These are phyloP conservation scores for Holcopasites calliopsidis DNA, from an alignment of 1,140 invertebrate species.

Conservation along the genomic window DNA sequence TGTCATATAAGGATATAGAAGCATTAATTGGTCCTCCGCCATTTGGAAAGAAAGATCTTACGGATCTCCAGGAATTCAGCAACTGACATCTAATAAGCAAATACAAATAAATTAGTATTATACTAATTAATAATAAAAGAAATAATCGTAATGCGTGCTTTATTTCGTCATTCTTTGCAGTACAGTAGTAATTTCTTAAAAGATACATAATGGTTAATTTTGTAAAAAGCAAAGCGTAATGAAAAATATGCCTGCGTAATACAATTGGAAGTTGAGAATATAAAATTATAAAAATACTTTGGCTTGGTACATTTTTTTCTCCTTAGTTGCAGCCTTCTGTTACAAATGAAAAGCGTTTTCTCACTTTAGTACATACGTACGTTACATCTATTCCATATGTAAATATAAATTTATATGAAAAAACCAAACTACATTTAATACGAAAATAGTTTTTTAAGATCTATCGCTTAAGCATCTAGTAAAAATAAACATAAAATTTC, in stretches of 20 bases:
- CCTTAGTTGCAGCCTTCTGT: background rate
- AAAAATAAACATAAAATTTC: background rate
- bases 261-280: conserved; percentile 11
- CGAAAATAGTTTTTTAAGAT: conserved; percentile 45
- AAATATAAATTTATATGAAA: conserved; percentile 7
- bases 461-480: background rate
- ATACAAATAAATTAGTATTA: conserved; percentile 20
- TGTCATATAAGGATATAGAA: conserved; percentile 95
- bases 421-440: conserved; percentile 53
- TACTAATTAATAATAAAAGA: background rate
- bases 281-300: conserved; percentile 30
- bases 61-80: conserved; percentile 80
- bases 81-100: too few relatives aligned
- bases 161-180: background rate
- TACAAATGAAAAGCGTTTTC: background rate
- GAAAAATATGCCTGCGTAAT: background rate
- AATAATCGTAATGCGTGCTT: background rate
- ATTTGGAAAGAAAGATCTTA: conserved; percentile 87
- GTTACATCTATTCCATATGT: conserved; percentile 22
- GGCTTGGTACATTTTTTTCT: background rate
- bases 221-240: background rate
- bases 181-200: conserved; percentile 5
- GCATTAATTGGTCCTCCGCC: conserved; percentile 94
- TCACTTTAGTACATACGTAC: conserved; percentile 30
- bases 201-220: background rate